phyloP scores from a whole-genome alignment of 2,888 invertebrate genomes.

The Eupithecia pulchellata region DNA sequence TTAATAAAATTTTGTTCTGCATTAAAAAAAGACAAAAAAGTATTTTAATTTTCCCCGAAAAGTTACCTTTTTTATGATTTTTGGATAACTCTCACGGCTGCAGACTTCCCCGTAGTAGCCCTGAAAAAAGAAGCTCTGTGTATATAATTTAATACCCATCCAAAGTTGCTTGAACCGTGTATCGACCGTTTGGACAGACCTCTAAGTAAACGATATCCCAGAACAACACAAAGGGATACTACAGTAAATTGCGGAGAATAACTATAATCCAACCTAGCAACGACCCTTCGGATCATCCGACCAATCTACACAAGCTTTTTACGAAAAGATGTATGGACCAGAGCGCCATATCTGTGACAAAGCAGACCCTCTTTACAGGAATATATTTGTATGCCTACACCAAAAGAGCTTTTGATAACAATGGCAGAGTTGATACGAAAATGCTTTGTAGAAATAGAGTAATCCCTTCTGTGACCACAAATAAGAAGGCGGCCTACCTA shows the following conservation, averaged over 20 bases:
- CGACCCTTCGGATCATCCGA: conserved; percentile 17
- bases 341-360: background rate
- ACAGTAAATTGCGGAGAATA: background rate
- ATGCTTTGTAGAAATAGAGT: background rate
- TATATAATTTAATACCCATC: no score
- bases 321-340: background rate
- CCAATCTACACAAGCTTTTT: conserved; percentile 14
- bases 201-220: background rate
- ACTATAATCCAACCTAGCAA: background rate
- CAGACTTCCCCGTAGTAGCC: no score
- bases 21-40: no score
- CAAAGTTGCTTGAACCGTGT: background rate
- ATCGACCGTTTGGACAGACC: background rate
- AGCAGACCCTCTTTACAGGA: background rate
- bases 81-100: no score
- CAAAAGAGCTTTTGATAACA: conserved; percentile 13
- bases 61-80: no score
- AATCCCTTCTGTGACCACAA: conserved; percentile 8
- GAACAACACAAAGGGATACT: background rate
- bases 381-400: conserved; percentile 2
- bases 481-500: background rate
- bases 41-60: no score
- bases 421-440: conserved; percentile 6
- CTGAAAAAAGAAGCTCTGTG: no score
- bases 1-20: no score